Percentiles rank a stretch among this genome's conserved stretches.
phyloP scores from a whole-genome alignment of 2,888 invertebrate genomes.

The Trachelus iudaicus region DNA sequence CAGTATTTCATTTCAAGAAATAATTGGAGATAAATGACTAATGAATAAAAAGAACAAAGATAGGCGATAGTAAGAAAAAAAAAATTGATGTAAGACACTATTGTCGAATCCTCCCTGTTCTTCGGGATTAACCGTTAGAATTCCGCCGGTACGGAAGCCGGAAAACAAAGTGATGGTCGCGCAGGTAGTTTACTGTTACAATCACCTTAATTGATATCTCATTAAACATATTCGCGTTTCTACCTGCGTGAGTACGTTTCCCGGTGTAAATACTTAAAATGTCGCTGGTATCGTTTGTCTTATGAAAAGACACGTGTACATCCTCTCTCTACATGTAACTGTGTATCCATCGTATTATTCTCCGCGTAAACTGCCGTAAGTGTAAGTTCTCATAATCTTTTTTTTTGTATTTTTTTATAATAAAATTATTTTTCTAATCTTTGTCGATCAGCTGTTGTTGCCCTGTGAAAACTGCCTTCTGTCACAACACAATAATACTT shows the following conservation, averaged over 20 bases:
- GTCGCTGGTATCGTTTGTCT: not conserved
- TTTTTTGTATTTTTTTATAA: conserved; percentile 70
- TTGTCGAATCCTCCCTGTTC: conserved; percentile 45
- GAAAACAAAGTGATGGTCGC: conserved; percentile 49
- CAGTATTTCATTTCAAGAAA: not conserved
- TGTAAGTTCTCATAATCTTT: conserved; percentile 41
- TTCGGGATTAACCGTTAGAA: conserved; percentile 42
- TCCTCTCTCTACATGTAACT: not conserved
- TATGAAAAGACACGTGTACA: not conserved
- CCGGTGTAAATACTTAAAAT: not conserved
- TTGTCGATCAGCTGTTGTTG: conserved; percentile 75
- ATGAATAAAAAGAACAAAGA: conserved; percentile 27
- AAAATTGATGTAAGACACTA: conserved; percentile 21
- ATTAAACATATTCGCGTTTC: conserved; percentile 46
- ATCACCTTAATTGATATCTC: conserved; percentile 29
- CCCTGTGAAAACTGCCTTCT: conserved; percentile 78
- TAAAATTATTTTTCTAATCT: conserved; percentile 71
- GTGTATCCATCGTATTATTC: not conserved
- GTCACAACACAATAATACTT: conserved; percentile 69
- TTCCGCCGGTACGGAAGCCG: conserved; percentile 41
- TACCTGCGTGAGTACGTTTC: conserved; percentile 24
- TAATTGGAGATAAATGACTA: not conserved
- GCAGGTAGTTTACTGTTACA: conserved; percentile 30
- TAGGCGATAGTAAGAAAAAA: conserved; percentile 9
- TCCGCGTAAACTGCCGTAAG: not conserved